Conservation (phyloP, 2,113 vertebrate species). For the Burhinus oedicnemus region DNA sequence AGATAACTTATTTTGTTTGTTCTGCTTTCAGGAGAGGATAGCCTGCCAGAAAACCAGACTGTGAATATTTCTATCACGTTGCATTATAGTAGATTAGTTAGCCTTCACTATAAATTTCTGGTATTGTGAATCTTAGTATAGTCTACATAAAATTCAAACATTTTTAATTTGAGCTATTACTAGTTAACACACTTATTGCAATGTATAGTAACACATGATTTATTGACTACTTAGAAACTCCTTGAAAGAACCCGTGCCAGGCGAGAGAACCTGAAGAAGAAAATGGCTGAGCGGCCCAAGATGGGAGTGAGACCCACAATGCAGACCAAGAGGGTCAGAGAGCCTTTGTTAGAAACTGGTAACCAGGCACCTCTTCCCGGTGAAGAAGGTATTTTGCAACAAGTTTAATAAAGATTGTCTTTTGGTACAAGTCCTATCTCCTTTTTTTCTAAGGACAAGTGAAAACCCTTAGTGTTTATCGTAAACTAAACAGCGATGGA, state of each 20-base stretch:
- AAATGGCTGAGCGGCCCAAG: constrained; percentile 88
- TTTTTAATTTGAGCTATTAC: neutral
- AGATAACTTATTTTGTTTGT: neutral
- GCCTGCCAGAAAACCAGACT: neutral
- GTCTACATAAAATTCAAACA: neutral
- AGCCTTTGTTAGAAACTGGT: constrained; percentile 88
- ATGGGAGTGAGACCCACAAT: constrained; percentile 64
- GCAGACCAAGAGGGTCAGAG: constrained; percentile 82
- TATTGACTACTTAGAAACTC: constrained; percentile 83
- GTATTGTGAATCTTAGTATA: neutral
- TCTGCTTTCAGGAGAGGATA: neutral
- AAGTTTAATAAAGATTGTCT: neutral
- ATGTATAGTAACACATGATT: neutral
- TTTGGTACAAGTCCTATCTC: neutral
- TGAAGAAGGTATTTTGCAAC: constrained; percentile 79
- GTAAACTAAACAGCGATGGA: neutral
- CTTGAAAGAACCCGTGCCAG: constrained; percentile 94
- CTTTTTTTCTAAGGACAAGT: neutral
- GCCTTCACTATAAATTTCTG: neutral
- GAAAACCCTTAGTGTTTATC: neutral
- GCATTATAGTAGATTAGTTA: neutral
- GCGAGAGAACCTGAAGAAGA: constrained; percentile 95
- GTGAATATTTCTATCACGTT: neutral
- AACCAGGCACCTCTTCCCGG: constrained; percentile 65
- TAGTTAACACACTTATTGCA: neutral